Conservation (phyloP, 2,113 vertebrate genomes). For the Saimiri boliviensis region DNA sequence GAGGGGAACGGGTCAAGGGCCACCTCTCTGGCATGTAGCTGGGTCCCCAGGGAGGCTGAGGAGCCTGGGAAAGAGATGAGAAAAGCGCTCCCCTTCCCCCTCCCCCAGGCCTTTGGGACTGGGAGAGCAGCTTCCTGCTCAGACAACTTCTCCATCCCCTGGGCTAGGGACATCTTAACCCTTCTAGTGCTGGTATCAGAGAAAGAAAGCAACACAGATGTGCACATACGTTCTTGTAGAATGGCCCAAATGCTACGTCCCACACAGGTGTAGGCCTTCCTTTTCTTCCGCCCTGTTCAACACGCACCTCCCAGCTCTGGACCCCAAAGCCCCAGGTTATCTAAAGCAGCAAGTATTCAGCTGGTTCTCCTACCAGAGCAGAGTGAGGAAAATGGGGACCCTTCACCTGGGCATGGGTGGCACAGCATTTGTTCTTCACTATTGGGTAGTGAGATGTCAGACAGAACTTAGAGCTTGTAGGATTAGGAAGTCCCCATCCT, state of each 20-base stretch:
- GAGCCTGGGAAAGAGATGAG: conserved; percentile 77
- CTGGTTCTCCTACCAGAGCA: background rate
- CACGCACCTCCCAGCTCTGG: background rate
- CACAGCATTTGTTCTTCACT: background rate
- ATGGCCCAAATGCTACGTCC: background rate
- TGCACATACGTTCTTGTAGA: background rate
- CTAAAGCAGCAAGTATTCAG: background rate
- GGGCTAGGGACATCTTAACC: conserved; percentile 65
- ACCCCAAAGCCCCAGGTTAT: background rate
- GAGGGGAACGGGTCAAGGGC: conserved; percentile 83
- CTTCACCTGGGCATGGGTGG: background rate
- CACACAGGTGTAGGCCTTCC: background rate
- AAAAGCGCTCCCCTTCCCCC: conserved; percentile 5
- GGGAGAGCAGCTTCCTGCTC: conserved; percentile 70
- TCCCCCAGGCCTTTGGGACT: conserved; percentile 61
- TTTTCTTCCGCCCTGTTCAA: background rate
- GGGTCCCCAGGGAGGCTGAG: conserved; percentile 71
- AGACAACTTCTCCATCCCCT: conserved; percentile 48
- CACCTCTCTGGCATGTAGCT: conserved; percentile 76
- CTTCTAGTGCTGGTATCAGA: conserved; percentile 54
- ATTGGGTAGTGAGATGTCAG: background rate
- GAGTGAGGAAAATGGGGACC: background rate
- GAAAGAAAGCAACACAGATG: background rate
- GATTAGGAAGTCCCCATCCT: background rate
- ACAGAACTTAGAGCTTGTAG: background rate